These are phyloP conservation scores for Triplophysa rosa DNA, from an alignment of 2,113 vertebrate species.

Conservation along the genomic window DNA sequence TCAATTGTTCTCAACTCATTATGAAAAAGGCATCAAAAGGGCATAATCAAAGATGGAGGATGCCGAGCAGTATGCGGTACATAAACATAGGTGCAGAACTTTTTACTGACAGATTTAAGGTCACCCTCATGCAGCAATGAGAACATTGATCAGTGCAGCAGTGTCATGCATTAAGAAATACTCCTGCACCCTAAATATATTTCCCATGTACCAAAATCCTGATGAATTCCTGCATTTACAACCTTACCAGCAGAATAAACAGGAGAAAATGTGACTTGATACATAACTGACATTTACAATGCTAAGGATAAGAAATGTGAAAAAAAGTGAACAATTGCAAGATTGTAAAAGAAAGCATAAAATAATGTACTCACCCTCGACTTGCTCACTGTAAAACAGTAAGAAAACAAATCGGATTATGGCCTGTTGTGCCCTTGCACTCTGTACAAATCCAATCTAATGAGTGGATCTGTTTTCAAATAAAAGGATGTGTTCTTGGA, in stretches of 20 bases:
- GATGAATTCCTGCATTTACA: not conserved
- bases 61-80: no score
- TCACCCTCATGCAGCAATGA: not conserved
- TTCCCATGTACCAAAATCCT: not conserved
- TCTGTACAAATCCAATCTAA: not conserved
- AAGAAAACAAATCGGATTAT: constrained; percentile 16
- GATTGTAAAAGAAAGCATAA: not conserved
- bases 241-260: not conserved
- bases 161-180: not conserved
- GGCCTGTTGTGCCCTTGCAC: not conserved
- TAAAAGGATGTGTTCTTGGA: no score
- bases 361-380: constrained; percentile 83
- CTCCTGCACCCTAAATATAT: not conserved
- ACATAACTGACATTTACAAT: not conserved
- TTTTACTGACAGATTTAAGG: no score
- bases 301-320: not conserved
- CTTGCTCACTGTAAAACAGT: constrained; percentile 79
- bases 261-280: not conserved
- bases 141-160: not conserved
- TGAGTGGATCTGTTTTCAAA: not conserved
- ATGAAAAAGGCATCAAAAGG: no score
- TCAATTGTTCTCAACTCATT: no score
- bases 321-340: no score
- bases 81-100: no score
- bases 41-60: not conserved